A percentile compares a stretch with the other conserved stretches of the same genome.
These are phyloP conservation scores for Anguilla marmorata DNA, from an alignment of 2,797 vertebrate species.

Conservation along the genomic window DNA sequence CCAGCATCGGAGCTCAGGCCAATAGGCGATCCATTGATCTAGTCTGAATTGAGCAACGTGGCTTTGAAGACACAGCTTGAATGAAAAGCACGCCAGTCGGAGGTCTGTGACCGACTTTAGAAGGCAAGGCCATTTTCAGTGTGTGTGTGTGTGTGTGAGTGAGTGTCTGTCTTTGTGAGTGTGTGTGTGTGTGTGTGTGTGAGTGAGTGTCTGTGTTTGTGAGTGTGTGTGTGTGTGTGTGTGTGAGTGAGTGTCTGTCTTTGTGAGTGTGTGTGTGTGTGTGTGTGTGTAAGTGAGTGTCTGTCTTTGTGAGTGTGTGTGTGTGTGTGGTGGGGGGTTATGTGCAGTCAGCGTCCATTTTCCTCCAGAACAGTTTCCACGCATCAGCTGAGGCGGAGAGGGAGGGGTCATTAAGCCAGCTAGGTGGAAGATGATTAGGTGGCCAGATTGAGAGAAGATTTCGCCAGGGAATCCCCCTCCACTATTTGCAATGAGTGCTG, in stretches of 20 bases:
- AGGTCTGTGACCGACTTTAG: not conserved
- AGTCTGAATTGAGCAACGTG: not conserved
- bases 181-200: too few species aligned
- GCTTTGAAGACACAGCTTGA: not conserved
- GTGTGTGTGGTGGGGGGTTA: not conserved
- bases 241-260: too few species aligned
- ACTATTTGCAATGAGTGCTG: too few species aligned
- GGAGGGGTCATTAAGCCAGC: not conserved
- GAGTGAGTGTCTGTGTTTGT: too few species aligned
- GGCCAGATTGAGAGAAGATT: not conserved
- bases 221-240: too few species aligned
- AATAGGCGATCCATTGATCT: slow-evolving; percentile 12
- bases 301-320: too few species aligned
- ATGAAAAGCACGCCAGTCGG: not conserved
- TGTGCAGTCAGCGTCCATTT: not conserved
- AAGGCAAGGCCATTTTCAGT: not conserved
- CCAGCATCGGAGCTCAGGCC: not conserved
- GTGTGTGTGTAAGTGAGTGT: too few species aligned
- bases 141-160: not conserved
- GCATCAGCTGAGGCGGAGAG: not conserved
- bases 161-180: too few species aligned
- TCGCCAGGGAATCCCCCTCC: not conserved
- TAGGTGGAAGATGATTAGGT: not conserved
- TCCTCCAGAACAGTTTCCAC: not conserved
- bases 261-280: too few species aligned